Percentiles rank a stretch among this genome's conserved stretches.
Evolutionary conservation across 1,140 invertebrate genomes (phyloP).

Genomic region (Caerostris extrusa): DNA sequence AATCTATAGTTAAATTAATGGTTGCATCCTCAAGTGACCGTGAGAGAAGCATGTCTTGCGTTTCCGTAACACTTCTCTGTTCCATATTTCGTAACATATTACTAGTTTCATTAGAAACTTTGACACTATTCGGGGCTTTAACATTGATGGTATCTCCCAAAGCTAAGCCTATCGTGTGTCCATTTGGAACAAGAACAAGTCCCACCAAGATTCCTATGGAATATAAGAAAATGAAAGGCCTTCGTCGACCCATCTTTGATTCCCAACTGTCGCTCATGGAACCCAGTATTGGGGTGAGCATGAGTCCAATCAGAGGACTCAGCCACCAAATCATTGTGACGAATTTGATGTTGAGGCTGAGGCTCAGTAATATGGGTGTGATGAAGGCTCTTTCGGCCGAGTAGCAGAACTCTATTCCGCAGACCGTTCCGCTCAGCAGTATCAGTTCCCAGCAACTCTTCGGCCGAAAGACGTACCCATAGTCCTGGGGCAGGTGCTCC

Average conservation of each 20-base stretch:
- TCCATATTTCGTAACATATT: background rate
- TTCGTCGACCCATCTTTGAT: constrained; percentile 89
- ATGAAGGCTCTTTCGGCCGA: constrained; percentile 98
- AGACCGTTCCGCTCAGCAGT: constrained; percentile 94
- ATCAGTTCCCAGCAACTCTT: constrained; percentile 92
- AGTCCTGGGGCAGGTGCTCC: constrained; percentile 34
- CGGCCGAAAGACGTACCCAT: constrained; percentile 82
- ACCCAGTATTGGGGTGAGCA: constrained; percentile 95
- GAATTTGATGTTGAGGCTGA: constrained; percentile 93
- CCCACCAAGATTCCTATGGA: constrained; percentile 94
- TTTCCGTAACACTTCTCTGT: too few species aligned
- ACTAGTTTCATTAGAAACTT: background rate
- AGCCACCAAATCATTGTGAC: constrained; percentile 98
- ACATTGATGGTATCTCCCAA: constrained; percentile 86
- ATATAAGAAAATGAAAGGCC: constrained; percentile 94
- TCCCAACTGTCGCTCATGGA: constrained; percentile 95
- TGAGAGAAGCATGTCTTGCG: background rate
- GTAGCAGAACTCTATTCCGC: constrained; percentile 98
- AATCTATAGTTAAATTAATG: background rate
- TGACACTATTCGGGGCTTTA: background rate
- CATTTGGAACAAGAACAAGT: constrained; percentile 94
- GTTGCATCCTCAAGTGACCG: background rate
- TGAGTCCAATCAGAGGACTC: constrained; percentile 94
- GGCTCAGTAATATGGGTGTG: constrained; percentile 95
- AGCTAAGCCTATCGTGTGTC: constrained; percentile 89